Percentiles rank a stretch among this genome's conserved stretches.
These are phyloP conservation scores for Nyctibius bracteatus DNA, from an alignment of 2,113 vertebrate genomes.

Conservation along the genomic window DNA sequence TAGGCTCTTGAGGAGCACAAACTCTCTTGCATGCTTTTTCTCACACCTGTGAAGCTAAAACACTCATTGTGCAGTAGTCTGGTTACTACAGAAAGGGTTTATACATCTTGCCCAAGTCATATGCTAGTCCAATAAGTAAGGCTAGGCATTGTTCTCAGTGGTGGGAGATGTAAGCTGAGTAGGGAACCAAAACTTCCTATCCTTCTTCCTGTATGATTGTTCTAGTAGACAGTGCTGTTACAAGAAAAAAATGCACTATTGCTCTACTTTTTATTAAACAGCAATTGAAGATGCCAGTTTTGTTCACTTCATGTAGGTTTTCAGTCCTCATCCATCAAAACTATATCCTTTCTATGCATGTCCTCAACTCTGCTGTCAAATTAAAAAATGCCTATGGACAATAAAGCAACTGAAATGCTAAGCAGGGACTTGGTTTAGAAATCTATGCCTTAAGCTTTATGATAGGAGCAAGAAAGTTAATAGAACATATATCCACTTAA, in stretches of 20 bases:
- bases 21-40: not conserved
- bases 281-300: not conserved
- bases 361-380: not conserved
- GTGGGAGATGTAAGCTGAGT: not conserved
- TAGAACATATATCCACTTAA: not conserved
- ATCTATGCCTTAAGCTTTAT: not conserved
- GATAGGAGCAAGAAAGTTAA: not conserved
- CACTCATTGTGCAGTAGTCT: not conserved
- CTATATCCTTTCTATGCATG: not conserved
- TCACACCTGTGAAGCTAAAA: not conserved
- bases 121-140: not conserved
- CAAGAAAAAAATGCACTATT: fast-evolving
- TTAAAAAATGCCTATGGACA: not conserved
- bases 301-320: not conserved
- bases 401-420: not conserved
- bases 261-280: not conserved
- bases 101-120: not conserved
- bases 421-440: not conserved
- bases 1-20: not conserved
- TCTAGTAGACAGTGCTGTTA: not conserved
- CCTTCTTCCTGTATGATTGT: not conserved
- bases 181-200: not conserved
- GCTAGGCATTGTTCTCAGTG: not conserved
- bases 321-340: not conserved
- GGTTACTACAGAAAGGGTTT: not conserved